Conservation (phyloP, 2,113 vertebrate species). For the Eurypyga helias region DNA sequence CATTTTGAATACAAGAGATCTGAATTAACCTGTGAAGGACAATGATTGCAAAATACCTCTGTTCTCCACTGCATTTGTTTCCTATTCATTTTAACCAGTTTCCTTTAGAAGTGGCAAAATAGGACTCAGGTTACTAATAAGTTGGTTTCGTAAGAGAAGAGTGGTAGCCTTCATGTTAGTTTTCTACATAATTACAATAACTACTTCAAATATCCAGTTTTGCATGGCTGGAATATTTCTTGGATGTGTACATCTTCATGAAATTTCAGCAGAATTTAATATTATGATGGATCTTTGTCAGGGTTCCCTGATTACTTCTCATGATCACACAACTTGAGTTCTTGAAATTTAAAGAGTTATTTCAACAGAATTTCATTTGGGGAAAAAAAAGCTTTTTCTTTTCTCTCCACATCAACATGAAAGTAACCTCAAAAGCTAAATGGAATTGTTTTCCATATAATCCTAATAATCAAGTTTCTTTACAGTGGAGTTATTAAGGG, state of each 20-base stretch:
- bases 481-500: constrained; percentile 15
- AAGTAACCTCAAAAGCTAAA: background rate
- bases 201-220: background rate
- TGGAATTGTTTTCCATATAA: background rate
- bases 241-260: background rate
- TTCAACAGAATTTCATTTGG: background rate
- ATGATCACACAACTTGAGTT: background rate
- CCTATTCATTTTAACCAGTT: background rate
- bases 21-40: background rate
- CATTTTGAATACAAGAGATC: background rate
- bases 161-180: background rate
- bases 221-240: background rate
- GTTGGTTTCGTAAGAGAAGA: background rate
- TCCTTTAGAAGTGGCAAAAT: background rate
- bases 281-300: background rate
- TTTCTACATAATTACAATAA: background rate
- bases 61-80: background rate
- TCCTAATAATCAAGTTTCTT: constrained; percentile 20
- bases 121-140: background rate
- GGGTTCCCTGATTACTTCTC: background rate
- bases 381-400: background rate
- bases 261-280: background rate
- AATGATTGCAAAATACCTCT: background rate
- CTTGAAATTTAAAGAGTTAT: background rate
- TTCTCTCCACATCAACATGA: background rate